Evolutionary conservation across 2,888 invertebrate species (phyloP).

Genomic region (Papilio protenor): DNA sequence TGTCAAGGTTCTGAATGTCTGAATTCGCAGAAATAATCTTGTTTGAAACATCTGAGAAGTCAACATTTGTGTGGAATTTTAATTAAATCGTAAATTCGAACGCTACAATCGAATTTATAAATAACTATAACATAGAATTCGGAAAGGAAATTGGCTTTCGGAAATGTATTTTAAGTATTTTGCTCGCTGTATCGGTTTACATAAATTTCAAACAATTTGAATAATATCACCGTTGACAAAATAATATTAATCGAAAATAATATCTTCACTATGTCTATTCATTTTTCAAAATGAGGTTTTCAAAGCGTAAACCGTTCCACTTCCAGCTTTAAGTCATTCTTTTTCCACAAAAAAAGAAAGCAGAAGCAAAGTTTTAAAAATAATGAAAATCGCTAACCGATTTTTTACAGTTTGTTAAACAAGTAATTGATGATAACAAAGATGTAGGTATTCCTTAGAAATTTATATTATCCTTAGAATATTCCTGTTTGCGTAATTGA

Average conservation of each 20-base stretch:
- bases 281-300: not conserved
- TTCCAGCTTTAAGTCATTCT: not conserved
- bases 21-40: not conserved
- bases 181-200: conserved; percentile 14
- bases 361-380: too few relatives aligned
- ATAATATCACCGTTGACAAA: not conserved
- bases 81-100: not conserved
- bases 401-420: too few relatives aligned
- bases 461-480: too few relatives aligned
- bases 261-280: not conserved
- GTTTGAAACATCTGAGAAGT: not conserved
- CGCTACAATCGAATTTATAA: not conserved
- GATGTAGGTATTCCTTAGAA: too few relatives aligned
- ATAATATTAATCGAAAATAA: not conserved
- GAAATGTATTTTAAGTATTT: conserved; percentile 20
- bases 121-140: conserved; percentile 2
- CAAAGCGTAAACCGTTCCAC: not conserved
- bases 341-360: not conserved
- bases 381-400: too few relatives aligned
- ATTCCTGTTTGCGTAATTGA: too few relatives aligned
- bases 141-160: conserved; percentile 12
- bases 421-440: not conserved
- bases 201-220: conserved; percentile 4
- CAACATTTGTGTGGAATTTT: too few relatives aligned
- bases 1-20: not conserved